Base-by-base conservation (phyloP, 2,797 vertebrate genomes). In the Myripristis jacobus region DNA sequence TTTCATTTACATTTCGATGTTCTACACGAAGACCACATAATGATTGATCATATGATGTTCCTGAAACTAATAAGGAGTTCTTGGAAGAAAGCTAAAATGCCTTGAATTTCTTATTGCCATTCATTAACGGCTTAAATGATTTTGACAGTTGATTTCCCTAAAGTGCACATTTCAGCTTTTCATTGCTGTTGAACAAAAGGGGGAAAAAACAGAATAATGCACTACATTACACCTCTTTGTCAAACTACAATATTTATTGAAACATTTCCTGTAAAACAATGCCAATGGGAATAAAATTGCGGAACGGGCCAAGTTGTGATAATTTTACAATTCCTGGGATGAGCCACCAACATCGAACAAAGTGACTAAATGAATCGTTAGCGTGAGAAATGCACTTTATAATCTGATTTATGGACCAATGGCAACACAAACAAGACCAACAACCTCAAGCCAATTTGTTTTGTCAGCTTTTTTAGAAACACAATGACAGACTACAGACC, bases 401-500 rank as follows among this genome's bases (percentile, higher is more conserved):
- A 50, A 56, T 75, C 44, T 76, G 79, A 89, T 90, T 88, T 83
- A 89, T 87, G 81, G 71, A 67, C 70, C 58, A 60, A 55, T 27
- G 73, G 74, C 67, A 86, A 85, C 82, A 75, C 75, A 84, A 87
- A 87, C 69, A 73, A 72, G 43, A 78, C 72, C 46, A 80, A 83
- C 85, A 72, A 58, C 79, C 68, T 79, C 75, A 48, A 50, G 60
- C 52, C 53, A 16, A 64, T 50, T 43, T 16, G 79, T 81, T 77
- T 73, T 58, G 50, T 83, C 78, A 81, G 73, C 54, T 4, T 52
- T 75, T 88, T 77, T 47, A 74, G 67, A 63, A 79, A 83, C 80
- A 91, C 86, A 90, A 85, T 82, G 80, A 88, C 76, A 81, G 50
- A 76, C 54, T 70, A 57, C 81, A 83, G 70, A 61, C 70, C 66